Evolutionary conservation across 2,888 invertebrate genomes (phyloP).

Genomic region (Dryobotodes eremita): DNA sequence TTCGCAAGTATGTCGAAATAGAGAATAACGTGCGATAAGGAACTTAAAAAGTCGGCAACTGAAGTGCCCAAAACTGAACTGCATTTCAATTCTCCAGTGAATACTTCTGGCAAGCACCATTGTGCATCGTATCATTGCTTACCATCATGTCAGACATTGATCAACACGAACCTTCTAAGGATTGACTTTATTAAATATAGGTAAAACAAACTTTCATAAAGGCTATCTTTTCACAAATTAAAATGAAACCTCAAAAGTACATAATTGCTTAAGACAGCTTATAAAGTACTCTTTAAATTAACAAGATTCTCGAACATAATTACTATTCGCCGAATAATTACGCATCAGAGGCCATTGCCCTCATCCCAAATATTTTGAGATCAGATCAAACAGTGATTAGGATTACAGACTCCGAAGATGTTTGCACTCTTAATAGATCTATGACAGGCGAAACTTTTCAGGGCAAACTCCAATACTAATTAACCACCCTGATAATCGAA

Average conservation of each 20-base stretch:
- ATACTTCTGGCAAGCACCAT: neutral
- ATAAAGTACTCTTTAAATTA: constrained; percentile 11
- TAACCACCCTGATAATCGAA: constrained; percentile 7
- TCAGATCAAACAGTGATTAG: constrained; percentile 64
- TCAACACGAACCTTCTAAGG: neutral
- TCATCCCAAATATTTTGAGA: constrained; percentile 46
- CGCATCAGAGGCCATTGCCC: constrained; percentile 27
- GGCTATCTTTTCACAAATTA: neutral
- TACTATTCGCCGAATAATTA: constrained; percentile 26
- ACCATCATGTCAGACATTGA: neutral
- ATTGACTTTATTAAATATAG: neutral
- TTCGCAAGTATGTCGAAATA: neutral
- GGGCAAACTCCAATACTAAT: constrained; percentile 16
- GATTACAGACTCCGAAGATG: constrained; percentile 37
- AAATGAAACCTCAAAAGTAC: neutral
- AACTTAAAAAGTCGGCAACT: neutral
- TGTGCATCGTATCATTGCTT: neutral
- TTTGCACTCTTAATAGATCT: constrained; percentile 65
- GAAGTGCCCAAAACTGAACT: neutral
- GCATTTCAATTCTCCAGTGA: neutral
- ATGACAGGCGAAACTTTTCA: constrained; percentile 62
- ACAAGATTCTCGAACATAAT: constrained; percentile 28
- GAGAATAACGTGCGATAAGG: neutral
- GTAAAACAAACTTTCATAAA: neutral
- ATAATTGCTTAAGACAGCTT: neutral